These are phyloP conservation scores for Drosophila ohnishii DNA, from an alignment of 1,140 invertebrate genomes.

Conservation along the genomic window DNA sequence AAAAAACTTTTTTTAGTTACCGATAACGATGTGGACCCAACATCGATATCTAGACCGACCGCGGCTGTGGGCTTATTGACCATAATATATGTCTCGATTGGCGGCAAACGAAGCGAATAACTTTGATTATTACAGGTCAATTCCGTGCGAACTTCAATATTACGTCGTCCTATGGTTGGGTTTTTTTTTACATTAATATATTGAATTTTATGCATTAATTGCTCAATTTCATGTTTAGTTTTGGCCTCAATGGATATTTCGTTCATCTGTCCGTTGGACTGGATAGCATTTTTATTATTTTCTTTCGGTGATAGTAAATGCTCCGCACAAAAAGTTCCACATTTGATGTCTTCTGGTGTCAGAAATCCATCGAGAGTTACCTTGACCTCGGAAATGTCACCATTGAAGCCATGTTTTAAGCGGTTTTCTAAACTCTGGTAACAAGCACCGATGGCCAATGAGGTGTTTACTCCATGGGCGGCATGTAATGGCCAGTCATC, in stretches of 20 bases:
- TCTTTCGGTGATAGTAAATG: constrained; percentile 65
- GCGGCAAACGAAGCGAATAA: constrained; percentile 65
- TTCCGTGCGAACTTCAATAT: constrained; percentile 92
- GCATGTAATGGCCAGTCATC: constrained; percentile 99
- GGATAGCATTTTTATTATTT: constrained; percentile 31
- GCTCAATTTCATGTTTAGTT: constrained; percentile 94
- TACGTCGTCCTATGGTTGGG: constrained; percentile 95
- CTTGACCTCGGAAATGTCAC: constrained; percentile 81
- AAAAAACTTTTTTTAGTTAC: neutral
- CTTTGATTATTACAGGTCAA: constrained; percentile 85
- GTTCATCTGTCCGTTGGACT: constrained; percentile 87
- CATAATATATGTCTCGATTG: constrained; percentile 82
- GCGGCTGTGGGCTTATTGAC: constrained; percentile 65
- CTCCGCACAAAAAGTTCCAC: constrained; percentile 79
- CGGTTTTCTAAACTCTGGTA: constrained; percentile 92
- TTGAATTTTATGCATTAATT: constrained; percentile 92
- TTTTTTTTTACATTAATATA: constrained; percentile 95
- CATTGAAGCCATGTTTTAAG: constrained; percentile 79
- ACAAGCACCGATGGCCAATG: constrained; percentile 96
- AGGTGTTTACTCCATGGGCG: constrained; percentile 96
- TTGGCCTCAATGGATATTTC: constrained; percentile 96
- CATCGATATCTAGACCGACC: constrained; percentile 10
- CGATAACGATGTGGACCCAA: constrained; percentile 20
- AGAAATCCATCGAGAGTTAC: constrained; percentile 54
- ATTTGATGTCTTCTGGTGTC: constrained; percentile 70